Evolutionary conservation across 2,113 vertebrate species (phyloP), one percentile per base, ranked within the genome.

Genomic region (Phodopus roborovskii): DNA sequence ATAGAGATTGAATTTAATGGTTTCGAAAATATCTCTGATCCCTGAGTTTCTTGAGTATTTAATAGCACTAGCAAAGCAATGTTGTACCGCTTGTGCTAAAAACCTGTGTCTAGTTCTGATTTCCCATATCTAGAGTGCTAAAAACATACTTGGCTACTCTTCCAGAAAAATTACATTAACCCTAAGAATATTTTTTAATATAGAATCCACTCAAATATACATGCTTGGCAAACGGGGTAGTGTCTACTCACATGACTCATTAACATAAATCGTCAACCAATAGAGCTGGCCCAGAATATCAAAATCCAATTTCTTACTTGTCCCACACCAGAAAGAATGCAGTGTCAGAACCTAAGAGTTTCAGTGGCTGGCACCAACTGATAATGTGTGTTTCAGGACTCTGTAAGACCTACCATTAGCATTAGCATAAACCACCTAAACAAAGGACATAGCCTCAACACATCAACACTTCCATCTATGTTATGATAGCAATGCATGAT

Each of bases 131-230:
- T 28, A 58, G n/a, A 88, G 48, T 85, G 73, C 26, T 48, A 42
- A 83, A 83, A 83, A 83, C 81, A 91, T 68, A 74, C 5, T 36
- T 73, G n/a, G 56, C 11, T 74, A 89, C 24, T 91, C 83, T 91
- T 93, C 84, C 30, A 84, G 58, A 60, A 91, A 93, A 92, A 93
- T 82, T 50, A 77, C 22, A 89, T 33, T 84, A 73, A 86, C 73
- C 22, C 8, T 42, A 60, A 79, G 48, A 30, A 70, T 26, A 13
- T 39, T 82, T 81, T 58, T 58, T 56, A 77, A 82, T 82, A 22
- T 42, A 24, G 22, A 16, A 82, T 60, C 6, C 22, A 83, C 24
- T 42, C 58, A 83, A 42, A 17, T 62, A 83, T 28, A 42, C 24
- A 42, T 62, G 20, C 26, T 86, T 68, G 66, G 90, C 60, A 77